These are phyloP conservation scores for Formica selysi DNA, from an alignment of 1,140 invertebrate genomes.

Conservation along the genomic window DNA sequence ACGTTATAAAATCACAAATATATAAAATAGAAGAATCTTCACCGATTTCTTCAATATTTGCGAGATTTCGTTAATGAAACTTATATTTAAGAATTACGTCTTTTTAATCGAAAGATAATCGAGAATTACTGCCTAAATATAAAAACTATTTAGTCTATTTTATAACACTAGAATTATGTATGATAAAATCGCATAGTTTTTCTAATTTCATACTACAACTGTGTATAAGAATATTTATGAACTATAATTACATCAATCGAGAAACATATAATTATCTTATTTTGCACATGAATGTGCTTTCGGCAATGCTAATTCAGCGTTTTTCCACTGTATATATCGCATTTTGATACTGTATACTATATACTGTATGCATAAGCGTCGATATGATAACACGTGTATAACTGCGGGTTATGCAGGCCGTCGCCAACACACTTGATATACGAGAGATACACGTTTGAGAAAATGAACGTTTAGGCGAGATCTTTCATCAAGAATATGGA, in stretches of 20 bases:
- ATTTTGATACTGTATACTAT: background rate
- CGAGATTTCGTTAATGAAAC: background rate
- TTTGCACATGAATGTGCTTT: slow-evolving; percentile 4
- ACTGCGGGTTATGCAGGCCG: background rate
- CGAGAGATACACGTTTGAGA: slow-evolving; percentile 8
- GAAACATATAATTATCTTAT: slow-evolving; percentile 31
- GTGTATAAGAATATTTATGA: slow-evolving; percentile 11
- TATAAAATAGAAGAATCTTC: background rate
- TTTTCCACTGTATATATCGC: background rate
- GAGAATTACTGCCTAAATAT: background rate
- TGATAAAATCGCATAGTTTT: background rate
- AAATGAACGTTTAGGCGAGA: slow-evolving; percentile 58
- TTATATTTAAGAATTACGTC: background rate
- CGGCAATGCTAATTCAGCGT: background rate
- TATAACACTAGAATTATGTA: background rate
- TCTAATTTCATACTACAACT: background rate
- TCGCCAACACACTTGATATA: slow-evolving; percentile 31
- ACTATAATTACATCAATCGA: background rate
- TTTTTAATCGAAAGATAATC: background rate
- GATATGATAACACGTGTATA: background rate
- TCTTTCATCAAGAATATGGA: slow-evolving; percentile 43
- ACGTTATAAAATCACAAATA: background rate
- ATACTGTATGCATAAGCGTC: background rate
- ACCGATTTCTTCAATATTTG: background rate
- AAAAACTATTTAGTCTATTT: background rate